Percentiles rank a stretch among this genome's conserved stretches.
These are phyloP conservation scores for Heterodera schachtii DNA, from an alignment of 1,140 invertebrate species.

Conservation along the genomic window DNA sequence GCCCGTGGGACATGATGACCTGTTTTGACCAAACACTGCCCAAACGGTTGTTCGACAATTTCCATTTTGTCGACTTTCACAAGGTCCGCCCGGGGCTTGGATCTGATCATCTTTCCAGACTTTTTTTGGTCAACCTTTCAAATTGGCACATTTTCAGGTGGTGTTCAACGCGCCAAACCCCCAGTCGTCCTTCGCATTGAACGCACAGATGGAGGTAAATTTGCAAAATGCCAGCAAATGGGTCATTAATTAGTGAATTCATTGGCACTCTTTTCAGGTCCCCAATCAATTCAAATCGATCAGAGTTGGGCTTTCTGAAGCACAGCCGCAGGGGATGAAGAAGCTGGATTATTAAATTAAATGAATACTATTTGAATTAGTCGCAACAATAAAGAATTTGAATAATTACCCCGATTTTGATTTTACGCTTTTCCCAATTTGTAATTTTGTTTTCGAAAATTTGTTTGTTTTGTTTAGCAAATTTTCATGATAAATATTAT, in stretches of 20 bases:
- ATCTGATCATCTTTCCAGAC: not conserved
- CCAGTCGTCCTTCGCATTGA: slow-evolving; percentile 68
- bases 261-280: slow-evolving; percentile 49
- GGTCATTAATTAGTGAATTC: not conserved
- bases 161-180: slow-evolving; percentile 68
- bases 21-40: slow-evolving; percentile 70
- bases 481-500: too few species aligned
- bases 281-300: slow-evolving; percentile 70
- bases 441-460: too few species aligned
- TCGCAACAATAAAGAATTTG: too few species aligned
- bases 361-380: too few species aligned
- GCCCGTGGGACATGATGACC: slow-evolving; percentile 70
- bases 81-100: slow-evolving; percentile 50
- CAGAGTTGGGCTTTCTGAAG: slow-evolving; percentile 60
- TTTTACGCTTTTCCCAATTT: too few species aligned
- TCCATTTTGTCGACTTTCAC: slow-evolving; percentile 71
- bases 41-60: slow-evolving; percentile 70
- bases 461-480: too few species aligned
- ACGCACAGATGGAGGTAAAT: slow-evolving; percentile 68
- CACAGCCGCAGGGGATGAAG: slow-evolving; percentile 55
- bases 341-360: too few species aligned
- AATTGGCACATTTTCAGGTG: slow-evolving; percentile 46
- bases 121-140: too few species aligned
- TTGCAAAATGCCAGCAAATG: not conserved
- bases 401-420: too few species aligned